phyloP scores from a whole-genome alignment of 2,113 vertebrate genomes.

The Seriola aureovittata region DNA sequence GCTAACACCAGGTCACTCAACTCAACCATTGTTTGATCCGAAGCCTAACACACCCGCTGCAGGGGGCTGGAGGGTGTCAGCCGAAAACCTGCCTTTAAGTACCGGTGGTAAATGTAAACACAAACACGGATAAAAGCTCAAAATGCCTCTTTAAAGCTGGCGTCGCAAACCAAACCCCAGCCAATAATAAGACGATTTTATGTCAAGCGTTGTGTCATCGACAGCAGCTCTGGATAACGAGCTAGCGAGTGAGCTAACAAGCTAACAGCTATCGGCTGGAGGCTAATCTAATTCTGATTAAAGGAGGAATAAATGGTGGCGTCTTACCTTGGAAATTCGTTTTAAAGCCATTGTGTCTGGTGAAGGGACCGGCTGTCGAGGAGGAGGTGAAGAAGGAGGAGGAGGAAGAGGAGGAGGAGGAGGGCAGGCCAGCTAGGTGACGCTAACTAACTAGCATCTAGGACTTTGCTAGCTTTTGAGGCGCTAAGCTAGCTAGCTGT shows the following conservation, averaged over 20 bases:
- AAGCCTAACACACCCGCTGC: no score
- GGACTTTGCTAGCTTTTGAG: constrained; percentile 55
- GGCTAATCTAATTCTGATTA: background rate
- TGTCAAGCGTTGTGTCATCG: background rate
- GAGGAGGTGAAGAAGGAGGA: constrained; percentile 43
- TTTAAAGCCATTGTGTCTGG: constrained; percentile 83
- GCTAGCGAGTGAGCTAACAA: constrained; percentile 9
- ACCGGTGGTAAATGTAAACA: fast-evolving
- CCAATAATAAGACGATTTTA: background rate
- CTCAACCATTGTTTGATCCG: constrained; percentile 23
- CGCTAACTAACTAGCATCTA: constrained; percentile 80
- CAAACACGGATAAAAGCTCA: background rate
- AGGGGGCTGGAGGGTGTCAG: background rate
- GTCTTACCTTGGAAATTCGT: constrained; percentile 85
- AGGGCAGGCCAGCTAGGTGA: constrained; percentile 73
- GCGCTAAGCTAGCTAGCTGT: constrained; percentile 38
- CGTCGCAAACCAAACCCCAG: background rate
- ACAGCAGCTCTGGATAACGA: background rate
- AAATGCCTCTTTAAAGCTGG: background rate
- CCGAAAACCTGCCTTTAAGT: background rate
- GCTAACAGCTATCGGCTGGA: background rate
- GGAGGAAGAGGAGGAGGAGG: constrained; percentile 45
- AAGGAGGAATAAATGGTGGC: background rate
- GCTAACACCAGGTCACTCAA: constrained; percentile 10
- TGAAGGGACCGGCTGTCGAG: constrained; percentile 62